A percentile compares a stretch with the other conserved stretches of the same genome.
Evolutionary conservation across 92 coral and sea anemone genomes (phyloP).

Genomic region (Blastomussa wellsi): DNA sequence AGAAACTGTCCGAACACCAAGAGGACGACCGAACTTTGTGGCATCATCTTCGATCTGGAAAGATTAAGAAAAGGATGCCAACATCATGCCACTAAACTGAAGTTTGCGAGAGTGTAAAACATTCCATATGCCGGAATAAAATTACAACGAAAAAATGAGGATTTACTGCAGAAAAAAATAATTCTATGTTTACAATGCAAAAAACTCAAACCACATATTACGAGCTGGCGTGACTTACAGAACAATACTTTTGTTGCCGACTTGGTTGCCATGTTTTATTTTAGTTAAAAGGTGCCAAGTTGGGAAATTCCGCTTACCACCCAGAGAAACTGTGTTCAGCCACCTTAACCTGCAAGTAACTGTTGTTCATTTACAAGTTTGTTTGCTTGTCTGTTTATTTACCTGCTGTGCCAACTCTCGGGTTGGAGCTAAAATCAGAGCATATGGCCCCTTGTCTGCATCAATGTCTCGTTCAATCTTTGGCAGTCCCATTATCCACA

Average conservation of each 20-base stretch:
- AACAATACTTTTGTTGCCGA: too few species aligned
- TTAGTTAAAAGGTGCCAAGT: too few species aligned
- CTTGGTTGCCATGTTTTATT: too few species aligned
- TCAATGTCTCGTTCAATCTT: conserved; percentile 90
- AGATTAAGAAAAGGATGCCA: not conserved
- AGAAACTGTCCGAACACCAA: conserved; percentile 94
- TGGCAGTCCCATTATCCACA: conserved; percentile 97
- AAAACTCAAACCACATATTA: too few species aligned
- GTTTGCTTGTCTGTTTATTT: not conserved
- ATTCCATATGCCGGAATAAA: not conserved
- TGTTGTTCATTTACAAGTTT: too few species aligned
- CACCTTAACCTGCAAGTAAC: not conserved
- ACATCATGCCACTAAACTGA: too few species aligned
- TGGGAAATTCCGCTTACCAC: too few species aligned
- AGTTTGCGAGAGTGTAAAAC: not conserved
- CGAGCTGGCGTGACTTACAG: too few species aligned
- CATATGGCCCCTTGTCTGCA: conserved; percentile 97
- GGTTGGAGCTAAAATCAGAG: conserved; percentile 94
- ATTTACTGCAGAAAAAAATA: not conserved
- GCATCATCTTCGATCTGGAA: conserved; percentile 93
- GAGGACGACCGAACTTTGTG: conserved; percentile 87
- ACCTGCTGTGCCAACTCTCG: conserved; percentile 99
- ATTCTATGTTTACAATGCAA: too few species aligned
- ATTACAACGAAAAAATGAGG: not conserved
- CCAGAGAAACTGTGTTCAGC: too few species aligned